Evolutionary conservation across 2,113 vertebrate genomes (phyloP).

Genomic region (Coturnix japonica): DNA sequence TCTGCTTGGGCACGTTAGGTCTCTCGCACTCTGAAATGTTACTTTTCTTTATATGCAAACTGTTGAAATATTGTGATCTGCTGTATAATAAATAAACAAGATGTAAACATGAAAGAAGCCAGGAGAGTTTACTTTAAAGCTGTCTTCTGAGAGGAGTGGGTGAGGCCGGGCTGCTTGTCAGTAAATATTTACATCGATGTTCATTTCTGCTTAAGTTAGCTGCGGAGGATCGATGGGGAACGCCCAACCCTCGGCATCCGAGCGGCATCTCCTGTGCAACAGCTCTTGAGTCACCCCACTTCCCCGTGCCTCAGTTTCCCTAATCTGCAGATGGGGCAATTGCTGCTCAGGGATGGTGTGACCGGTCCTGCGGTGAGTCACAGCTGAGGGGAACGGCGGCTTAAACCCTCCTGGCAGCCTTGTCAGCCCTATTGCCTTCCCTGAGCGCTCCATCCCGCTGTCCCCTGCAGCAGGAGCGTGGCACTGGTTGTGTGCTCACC

Average conservation of each 20-base stretch:
- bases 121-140: conserved; percentile 67
- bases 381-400: neutral
- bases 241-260: conserved; percentile 62
- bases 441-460: fast-evolving
- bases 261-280: conserved; percentile 64
- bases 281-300: conserved; percentile 67
- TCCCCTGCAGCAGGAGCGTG: neutral
- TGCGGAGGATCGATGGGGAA: conserved; percentile 64
- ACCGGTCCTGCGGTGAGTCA: conserved; percentile 59
- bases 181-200: conserved; percentile 74
- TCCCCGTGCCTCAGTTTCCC: conserved; percentile 74
- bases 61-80: conserved; percentile 71
- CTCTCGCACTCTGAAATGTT: conserved; percentile 72
- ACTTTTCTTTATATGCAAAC: conserved; percentile 75
- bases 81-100: conserved; percentile 75
- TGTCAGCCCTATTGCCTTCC: neutral
- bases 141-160: conserved; percentile 50
- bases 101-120: conserved; percentile 57
- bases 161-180: conserved; percentile 69
- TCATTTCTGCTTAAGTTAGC: conserved; percentile 71
- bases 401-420: neutral
- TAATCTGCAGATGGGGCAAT: conserved; percentile 70
- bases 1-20: conserved; percentile 70
- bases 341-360: conserved; percentile 43
- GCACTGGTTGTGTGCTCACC: neutral